These are phyloP conservation scores for Petaurus breviceps DNA, from an alignment of 2,113 vertebrate species.

Conservation along the genomic window DNA sequence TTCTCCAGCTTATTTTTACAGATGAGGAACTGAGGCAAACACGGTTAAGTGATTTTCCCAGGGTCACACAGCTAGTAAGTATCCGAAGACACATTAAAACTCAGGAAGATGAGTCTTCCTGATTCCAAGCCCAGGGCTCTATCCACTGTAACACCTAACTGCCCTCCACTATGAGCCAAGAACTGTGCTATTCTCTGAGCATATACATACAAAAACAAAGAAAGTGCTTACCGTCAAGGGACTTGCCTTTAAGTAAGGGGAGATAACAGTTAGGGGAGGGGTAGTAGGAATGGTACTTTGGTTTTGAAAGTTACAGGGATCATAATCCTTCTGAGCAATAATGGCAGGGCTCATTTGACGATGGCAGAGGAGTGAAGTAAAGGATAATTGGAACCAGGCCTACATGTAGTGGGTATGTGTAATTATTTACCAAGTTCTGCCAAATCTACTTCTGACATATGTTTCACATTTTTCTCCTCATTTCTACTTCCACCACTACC, in stretches of 20 bases:
- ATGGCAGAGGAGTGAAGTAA: not conserved
- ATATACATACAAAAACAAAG: not conserved
- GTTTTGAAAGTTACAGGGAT: not conserved
- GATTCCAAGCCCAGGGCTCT: not conserved
- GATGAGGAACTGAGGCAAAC: not conserved
- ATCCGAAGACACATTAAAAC: not conserved
- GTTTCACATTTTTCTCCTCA: not conserved
- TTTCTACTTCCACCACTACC: not conserved
- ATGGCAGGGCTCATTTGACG: not conserved
- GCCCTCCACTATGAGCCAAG: not conserved
- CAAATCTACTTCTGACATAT: not conserved
- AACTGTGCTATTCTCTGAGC: not conserved
- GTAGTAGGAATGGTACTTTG: not conserved
- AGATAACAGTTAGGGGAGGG: not conserved
- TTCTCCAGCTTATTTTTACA: not conserved
- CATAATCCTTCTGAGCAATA: not conserved
- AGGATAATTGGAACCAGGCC: not conserved
- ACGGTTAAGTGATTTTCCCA: not conserved
- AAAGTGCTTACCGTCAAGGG: not conserved
- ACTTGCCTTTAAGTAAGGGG: not conserved
- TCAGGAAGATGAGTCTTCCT: not conserved
- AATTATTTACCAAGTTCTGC: not conserved
- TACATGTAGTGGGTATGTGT: not conserved
- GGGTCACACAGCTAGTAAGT: not conserved
- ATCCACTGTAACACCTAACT: not conserved